phyloP scores from a whole-genome alignment of 2,113 vertebrate species.

The Hydrochoerus hydrochaeris region DNA sequence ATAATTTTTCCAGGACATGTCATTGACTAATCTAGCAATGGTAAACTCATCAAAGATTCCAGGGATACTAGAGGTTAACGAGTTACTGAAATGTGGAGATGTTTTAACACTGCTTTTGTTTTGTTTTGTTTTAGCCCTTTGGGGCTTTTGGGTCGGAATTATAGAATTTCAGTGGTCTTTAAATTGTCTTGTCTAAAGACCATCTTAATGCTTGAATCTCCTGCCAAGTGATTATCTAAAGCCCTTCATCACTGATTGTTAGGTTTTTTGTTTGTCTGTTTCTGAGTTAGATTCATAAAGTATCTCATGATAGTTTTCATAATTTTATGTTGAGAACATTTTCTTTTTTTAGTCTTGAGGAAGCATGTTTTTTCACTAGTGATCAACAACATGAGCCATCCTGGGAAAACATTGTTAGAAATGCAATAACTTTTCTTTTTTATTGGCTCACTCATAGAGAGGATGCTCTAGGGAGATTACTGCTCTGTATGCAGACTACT shows the following conservation, averaged over 20 bases:
- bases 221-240: background rate
- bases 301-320: background rate
- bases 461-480: background rate
- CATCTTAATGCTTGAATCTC: background rate
- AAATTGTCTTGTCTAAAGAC: background rate
- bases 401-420: background rate
- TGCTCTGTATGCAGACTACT: background rate
- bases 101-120: background rate
- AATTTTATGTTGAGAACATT: conserved; percentile 10
- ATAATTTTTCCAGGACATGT: background rate
- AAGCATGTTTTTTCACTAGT: background rate
- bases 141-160: background rate
- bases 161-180: background rate
- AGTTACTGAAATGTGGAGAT: background rate
- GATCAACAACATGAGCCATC: background rate
- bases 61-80: background rate
- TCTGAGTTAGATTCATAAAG: background rate
- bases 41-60: background rate
- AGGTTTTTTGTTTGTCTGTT: background rate
- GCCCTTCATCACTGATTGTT: no score
- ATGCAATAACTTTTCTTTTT: conserved; percentile 21
- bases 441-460: background rate
- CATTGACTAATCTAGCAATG: background rate
- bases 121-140: background rate
- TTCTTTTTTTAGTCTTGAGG: conserved; percentile 19